Percentiles rank a stretch among this genome's conserved stretches.
Evolutionary conservation across 2,113 vertebrate genomes (phyloP).

Genomic region (Lampris megalopsis): DNA sequence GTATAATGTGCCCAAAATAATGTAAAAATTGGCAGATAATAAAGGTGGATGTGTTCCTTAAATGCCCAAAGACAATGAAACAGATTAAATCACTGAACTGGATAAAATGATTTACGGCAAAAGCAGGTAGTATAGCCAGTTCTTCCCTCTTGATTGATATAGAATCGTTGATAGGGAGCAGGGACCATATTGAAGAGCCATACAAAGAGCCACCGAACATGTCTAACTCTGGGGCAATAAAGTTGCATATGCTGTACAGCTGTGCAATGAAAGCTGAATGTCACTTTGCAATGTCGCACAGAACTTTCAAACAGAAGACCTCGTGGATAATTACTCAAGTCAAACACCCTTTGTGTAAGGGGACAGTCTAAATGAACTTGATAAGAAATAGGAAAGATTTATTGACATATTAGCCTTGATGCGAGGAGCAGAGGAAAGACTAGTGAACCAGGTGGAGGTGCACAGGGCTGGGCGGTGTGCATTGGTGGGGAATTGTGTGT

Average conservation of each 20-base stretch:
- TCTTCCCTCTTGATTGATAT: background rate
- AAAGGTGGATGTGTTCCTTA: background rate
- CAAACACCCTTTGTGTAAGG: too few relatives aligned
- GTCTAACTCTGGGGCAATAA: too few relatives aligned
- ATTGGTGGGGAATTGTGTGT: too few relatives aligned
- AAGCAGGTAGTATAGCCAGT: background rate
- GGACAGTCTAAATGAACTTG: too few relatives aligned
- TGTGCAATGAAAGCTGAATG: too few relatives aligned
- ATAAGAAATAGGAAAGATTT: too few relatives aligned
- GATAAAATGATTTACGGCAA: background rate
- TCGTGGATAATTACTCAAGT: too few relatives aligned
- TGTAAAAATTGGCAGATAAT: background rate
- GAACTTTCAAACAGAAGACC: too few relatives aligned
- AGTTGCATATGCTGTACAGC: too few relatives aligned
- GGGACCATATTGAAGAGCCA: background rate
- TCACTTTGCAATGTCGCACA: too few relatives aligned
- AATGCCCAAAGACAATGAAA: background rate
- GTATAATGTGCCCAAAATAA: background rate
- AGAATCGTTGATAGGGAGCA: background rate
- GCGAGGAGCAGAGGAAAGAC: slow-evolving; percentile 11
- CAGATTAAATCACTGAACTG: too few relatives aligned
- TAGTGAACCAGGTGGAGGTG: slow-evolving; percentile 16
- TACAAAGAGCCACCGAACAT: too few relatives aligned
- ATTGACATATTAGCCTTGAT: slow-evolving; percentile 1
- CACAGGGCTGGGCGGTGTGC: slow-evolving; percentile 6